Base-by-base conservation (phyloP, 2,888 invertebrate species). In the Plagiodera versicolora region DNA sequence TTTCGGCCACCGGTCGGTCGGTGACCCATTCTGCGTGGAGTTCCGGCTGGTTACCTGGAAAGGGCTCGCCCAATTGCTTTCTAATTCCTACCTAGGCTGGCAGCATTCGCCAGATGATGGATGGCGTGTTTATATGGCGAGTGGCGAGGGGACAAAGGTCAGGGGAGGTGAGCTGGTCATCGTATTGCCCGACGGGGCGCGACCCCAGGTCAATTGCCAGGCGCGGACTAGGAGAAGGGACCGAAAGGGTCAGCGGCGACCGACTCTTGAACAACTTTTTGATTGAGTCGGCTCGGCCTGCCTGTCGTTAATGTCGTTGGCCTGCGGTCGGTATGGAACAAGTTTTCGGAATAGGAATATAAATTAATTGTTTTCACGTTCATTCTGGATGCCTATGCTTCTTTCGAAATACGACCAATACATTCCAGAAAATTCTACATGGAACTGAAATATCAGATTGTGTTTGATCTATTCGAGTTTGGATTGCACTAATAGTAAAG, bases 121-220 rank as follows among this genome's bases (percentile, higher is more conserved):
- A 80, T 79, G 78, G 78, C 71, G 77, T 80, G 80, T 80, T 80
- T 80, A 80, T 80, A 75, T 76, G 79, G 70, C 79, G 79, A 79
- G 79, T 79, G 79, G 79, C 77, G 74, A 67, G 70, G 74, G 75
- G 75, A 79, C 77, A 80, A 80, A 80, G 80, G 80, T 80, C 80
- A 80, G 76, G 77, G 78, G 78, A 78, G 78, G 79, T 78, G 78
- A 77, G 79, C 75, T 76, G 79, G 80, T 79, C 79, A 78, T 74
- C 76, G n/a, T 74, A 77, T 77, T 77, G 70, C 76, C 73, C 74
- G 72, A 66, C 69, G 71, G 78, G 79, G 79, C 78, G 78, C 78
- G 78, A 77, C 77, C 78, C 69, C 58, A 71, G 80, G 79, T 80
- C 80, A 80, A 80, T 80, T 80, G 79, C 76, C 77, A 77, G 75